Evolutionary conservation across 2,888 invertebrate species (phyloP), one percentile per base, ranked within the genome.

Genomic region (Molanna angustata): DNA sequence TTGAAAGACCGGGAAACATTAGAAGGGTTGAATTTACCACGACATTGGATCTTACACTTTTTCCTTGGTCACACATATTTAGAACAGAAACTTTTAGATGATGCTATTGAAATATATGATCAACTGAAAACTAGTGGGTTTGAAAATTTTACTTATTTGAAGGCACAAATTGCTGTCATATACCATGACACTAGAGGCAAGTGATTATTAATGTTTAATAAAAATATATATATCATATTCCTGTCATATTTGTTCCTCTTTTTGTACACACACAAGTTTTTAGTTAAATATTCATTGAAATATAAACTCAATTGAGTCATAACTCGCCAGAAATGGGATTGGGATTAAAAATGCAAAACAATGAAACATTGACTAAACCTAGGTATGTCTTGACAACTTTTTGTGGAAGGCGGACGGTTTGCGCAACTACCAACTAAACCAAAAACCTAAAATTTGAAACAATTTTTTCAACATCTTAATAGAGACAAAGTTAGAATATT

Each of bases 41-140:
- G 86, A 60, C 94, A 94, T 70, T 98, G 97, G 97, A 93, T 97
- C 80, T 88, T 89, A 69, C 83, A 90, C 61, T 90, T 98, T 66
- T 98, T 97, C 69, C 77, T 90, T 55, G 95, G 89, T 0, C 91
- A 94, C 68, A 86, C 90, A 11, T 93, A 90, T 72, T 80, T 95
- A 49, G 94, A 96, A 67, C 78, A 95, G 45, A 90, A 95, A 64
- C 76, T 93, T 57, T 89, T 93, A 60, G 93, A 94, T 58, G 93
- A 95, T 70, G 92, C 94, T 0, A 70, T 96, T 20, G 86, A 88
- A 53, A 83, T 92, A 49, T 95, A 92, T 64, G 83, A 84, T 62
- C 81, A 82, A 49, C 73, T 97, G 32, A 84, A 85, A 59, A 73
- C 82, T 6, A 82, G 85, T 60, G 96, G 95, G 0, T 93, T 98